Evolutionary conservation across 2,113 vertebrate genomes (phyloP), one percentile per base, ranked within the genome.

Genomic region (Rhodinocichla rosea): DNA sequence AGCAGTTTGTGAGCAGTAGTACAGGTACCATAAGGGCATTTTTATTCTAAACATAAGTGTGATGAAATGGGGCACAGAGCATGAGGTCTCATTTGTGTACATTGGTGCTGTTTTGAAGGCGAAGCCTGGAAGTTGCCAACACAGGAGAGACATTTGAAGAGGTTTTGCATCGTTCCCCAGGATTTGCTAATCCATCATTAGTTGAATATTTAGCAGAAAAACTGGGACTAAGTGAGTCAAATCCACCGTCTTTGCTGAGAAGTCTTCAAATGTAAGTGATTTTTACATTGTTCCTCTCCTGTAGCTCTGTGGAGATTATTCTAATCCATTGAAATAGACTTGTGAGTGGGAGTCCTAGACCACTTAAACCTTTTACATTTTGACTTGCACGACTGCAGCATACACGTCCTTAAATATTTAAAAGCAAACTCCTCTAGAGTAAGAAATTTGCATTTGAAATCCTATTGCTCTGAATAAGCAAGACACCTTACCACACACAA

Each of bases 231-330:
- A 99, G 98, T 90, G 99, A 99, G 94, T 97, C 98, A 80, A 98
- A 98, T 73, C 99, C 99, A n/a, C 99, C 99, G 3, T 99, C 99
- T 20, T 98, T 99, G 97, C 99, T 99, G 98, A 98, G 99, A 97
- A 99, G 99, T 75, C 98, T 99, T 37, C 99, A 99, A 94, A 99
- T 99, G 99, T 99, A 98, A 92, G 80, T 94, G 92, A 70, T 82
- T 84, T 92, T 52, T 70, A 11, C 64, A 6, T 89, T 94, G 50
- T 83, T 81, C 56, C 57, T 73, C 13, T 73, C 39, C 77, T 73
- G 1, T 90, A 81, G 57, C 80, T 87, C 87, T 82, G 39, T 87
- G 55, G 42, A 87, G 77, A 87, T 93, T 91, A 87, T 63, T 93
- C 24, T 92, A 73, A 92, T 93, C 83, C 62, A 24, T 37, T 86